Evolutionary conservation across 2,888 invertebrate genomes (phyloP).

Genomic region (Drosophila nr. perissopoda): DNA sequence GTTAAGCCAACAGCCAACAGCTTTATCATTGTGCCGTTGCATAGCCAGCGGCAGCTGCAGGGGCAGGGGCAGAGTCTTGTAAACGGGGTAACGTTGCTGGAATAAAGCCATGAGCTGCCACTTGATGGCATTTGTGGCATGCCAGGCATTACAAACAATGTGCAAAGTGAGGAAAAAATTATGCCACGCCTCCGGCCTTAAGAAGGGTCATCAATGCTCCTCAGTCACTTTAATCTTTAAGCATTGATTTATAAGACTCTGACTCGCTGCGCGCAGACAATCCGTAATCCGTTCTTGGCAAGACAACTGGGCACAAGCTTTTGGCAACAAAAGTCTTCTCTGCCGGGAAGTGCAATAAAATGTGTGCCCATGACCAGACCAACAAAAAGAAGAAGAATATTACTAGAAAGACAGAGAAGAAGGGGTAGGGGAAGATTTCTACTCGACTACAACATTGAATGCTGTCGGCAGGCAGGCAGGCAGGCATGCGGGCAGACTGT

Average conservation of each 20-base stretch:
- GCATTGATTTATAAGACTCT: conserved; percentile 76
- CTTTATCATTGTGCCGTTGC: conserved; percentile 60
- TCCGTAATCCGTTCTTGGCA: conserved; percentile 75
- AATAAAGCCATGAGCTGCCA: conserved; percentile 60
- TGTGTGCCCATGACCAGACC: conserved; percentile 57
- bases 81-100: conserved; percentile 36
- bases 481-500: conserved; percentile 12
- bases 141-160: conserved; percentile 69
- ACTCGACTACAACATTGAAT: conserved; percentile 21
- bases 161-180: conserved; percentile 54
- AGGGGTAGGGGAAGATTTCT: background rate
- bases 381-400: conserved; percentile 18
- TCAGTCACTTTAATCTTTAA: conserved; percentile 70
- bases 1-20: conserved; percentile 69
- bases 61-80: conserved; percentile 3
- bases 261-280: conserved; percentile 54
- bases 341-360: conserved; percentile 68
- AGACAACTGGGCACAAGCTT: conserved; percentile 60
- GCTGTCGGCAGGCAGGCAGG: conserved; percentile 10
- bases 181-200: conserved; percentile 37
- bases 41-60: background rate
- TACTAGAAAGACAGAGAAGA: background rate
- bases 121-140: conserved; percentile 63
- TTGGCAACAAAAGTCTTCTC: conserved; percentile 55
- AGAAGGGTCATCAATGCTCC: conserved; percentile 43